Conservation (phyloP, 2,113 vertebrate species). For the Rhombomys opimus region DNA sequence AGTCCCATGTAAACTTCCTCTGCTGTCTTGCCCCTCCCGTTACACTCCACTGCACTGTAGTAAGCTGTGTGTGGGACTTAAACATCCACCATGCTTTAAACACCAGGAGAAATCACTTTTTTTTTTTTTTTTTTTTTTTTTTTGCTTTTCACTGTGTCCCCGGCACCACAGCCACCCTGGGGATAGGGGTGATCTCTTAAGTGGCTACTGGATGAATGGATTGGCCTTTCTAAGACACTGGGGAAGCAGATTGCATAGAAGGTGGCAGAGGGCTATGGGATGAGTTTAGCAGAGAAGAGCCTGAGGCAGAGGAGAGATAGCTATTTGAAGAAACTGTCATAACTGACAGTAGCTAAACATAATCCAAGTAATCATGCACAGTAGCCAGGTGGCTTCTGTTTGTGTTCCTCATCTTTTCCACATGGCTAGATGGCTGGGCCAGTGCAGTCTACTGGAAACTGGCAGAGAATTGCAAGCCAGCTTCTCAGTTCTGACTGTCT, state of each 20-base stretch:
- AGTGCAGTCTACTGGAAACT: not conserved
- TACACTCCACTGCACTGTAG: not conserved
- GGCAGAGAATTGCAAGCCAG: not conserved
- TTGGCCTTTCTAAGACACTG: not conserved
- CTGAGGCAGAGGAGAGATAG: not conserved
- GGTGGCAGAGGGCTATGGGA: not conserved
- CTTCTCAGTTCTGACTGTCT: not conserved
- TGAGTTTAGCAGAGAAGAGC: not conserved
- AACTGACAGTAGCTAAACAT: not conserved
- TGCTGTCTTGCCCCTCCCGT: not conserved
- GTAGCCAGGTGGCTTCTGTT: conserved; percentile 13
- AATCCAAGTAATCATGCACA: not conserved
- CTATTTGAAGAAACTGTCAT: not conserved
- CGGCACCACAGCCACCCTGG: not conserved
- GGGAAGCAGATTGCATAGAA: not conserved
- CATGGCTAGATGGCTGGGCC: not conserved
- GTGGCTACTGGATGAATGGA: not conserved
- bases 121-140: not conserved
- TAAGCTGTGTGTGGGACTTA: not conserved
- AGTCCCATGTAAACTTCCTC: not conserved
- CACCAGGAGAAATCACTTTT: not conserved
- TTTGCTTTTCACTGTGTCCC: not conserved
- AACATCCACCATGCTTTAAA: not conserved
- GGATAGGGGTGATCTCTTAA: accelerated
- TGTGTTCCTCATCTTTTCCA: not conserved